Conservation (phyloP, 2,888 invertebrate genomes). For the Aphrophora alni region DNA sequence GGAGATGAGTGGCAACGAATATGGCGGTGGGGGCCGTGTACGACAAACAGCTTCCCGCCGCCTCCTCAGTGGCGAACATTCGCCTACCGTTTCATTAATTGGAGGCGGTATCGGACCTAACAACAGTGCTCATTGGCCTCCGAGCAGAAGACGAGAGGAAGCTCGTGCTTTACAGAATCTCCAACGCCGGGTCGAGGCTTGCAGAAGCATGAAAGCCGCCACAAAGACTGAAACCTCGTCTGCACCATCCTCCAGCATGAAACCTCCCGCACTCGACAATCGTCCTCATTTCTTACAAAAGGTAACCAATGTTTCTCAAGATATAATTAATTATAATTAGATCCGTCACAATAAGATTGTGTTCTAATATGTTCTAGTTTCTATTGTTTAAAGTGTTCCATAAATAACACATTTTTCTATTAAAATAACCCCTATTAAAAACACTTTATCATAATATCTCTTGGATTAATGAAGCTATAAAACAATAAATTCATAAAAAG, state of each 20-base stretch:
- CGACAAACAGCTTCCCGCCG: conserved; percentile 27
- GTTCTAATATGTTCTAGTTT: too few relatives aligned
- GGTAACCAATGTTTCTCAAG: conserved; percentile 55
- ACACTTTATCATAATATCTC: too few relatives aligned
- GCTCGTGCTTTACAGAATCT: conserved; percentile 73
- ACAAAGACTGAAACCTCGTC: conserved; percentile 8
- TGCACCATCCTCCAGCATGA: background rate
- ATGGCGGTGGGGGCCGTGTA: conserved; percentile 3
- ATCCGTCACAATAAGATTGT: too few relatives aligned
- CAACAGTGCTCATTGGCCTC: conserved; percentile 61
- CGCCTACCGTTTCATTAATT: conserved; percentile 11
- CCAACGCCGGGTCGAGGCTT: conserved; percentile 65
- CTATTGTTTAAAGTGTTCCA: too few relatives aligned
- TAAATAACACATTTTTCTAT: too few relatives aligned
- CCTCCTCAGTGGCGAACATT: conserved; percentile 20
- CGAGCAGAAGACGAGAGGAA: conserved; percentile 71
- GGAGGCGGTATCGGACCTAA: conserved; percentile 47
- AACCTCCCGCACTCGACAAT: conserved; percentile 67
- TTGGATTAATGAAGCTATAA: too few relatives aligned
- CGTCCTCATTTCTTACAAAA: conserved; percentile 66
- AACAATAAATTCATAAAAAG: too few relatives aligned
- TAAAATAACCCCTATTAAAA: too few relatives aligned
- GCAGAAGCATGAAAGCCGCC: conserved; percentile 35
- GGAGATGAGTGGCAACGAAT: conserved; percentile 17
- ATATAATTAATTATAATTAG: too few relatives aligned